A percentile compares a stretch with the other conserved stretches of the same genome.
Evolutionary conservation across 2,888 invertebrate genomes (phyloP).

Genomic region (Drosophila prolongata): DNA sequence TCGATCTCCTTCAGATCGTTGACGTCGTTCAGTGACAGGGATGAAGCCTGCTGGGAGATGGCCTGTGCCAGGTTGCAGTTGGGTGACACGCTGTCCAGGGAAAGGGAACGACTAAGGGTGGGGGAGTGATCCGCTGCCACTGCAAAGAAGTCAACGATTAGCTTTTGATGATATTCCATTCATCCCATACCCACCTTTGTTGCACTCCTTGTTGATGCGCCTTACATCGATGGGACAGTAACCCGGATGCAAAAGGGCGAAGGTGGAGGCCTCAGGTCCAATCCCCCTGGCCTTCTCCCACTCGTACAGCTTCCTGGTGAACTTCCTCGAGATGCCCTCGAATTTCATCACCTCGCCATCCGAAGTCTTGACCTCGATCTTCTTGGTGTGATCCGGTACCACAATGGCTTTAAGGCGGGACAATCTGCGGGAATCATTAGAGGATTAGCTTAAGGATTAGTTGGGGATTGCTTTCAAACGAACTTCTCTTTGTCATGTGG

Average conservation of each 20-base stretch:
- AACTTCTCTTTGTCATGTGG: conserved; percentile 88
- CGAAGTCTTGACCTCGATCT: conserved; percentile 92
- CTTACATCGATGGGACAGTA: conserved; percentile 84
- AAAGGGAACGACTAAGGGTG: conserved; percentile 89
- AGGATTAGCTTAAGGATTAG: neutral
- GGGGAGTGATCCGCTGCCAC: conserved; percentile 83
- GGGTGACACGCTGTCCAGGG: conserved; percentile 90
- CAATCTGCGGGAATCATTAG: conserved; percentile 62
- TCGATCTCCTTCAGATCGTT: conserved; percentile 87
- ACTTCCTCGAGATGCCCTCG: conserved; percentile 94
- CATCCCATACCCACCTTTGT: conserved; percentile 66
- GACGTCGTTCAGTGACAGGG: conserved; percentile 90
- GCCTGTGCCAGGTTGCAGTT: conserved; percentile 82
- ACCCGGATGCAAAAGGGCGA: conserved; percentile 89
- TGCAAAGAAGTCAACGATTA: conserved; percentile 6
- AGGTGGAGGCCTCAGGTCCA: conserved; percentile 93
- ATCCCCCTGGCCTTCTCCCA: conserved; percentile 96
- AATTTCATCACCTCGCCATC: conserved; percentile 92
- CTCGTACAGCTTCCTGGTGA: conserved; percentile 94
- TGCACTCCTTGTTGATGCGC: conserved; percentile 80
- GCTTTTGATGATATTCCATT: accelerated
- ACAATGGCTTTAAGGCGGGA: conserved; percentile 85
- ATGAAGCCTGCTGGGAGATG: conserved; percentile 89
- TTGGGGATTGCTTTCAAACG: conserved; percentile 62
- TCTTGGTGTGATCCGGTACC: conserved; percentile 86